Evolutionary conservation across 2,797 vertebrate genomes (phyloP), one percentile per base, ranked within the genome.

Genomic region (Cossypha dichroa): DNA sequence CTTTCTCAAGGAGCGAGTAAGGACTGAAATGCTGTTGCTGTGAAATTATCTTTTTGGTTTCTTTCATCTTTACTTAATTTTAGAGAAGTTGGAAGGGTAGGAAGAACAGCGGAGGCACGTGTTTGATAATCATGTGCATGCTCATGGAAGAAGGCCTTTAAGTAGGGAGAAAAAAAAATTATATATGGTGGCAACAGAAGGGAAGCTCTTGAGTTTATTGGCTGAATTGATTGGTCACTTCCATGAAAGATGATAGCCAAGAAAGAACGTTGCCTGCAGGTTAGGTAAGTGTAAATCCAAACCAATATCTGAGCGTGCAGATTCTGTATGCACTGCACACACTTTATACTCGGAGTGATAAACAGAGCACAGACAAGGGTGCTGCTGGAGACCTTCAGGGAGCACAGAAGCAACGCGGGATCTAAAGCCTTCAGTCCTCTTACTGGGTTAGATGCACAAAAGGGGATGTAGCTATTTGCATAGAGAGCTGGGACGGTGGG

Each of bases 241-340:
- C 66, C 40, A 46, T 0, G 2, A 66, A 72, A 19, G 25, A 21
- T 62, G 20, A 33, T 66, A 87, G 23, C 36, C 31, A 38, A 76
- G 43, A 52, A 69, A 55, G 23, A 55, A 11, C 2, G 0, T 48
- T 85, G 25, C 21, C 26, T 58, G 13, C 29, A 67, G 64, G n/a
- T 80, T 73, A 40, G 21, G 1, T 58, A 74, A 72, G 9, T 33
- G 25, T 79, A 69, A 88, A 67, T 69, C 36, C 56, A 48, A 34
- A 77, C 9, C 10, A 34, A 7, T 25, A 29, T 59, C 49, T 62
- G 60, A 66, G 15, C 45, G n/a, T 52, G 40, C 26, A 63, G 43
- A 23, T 69, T 82, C 31, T 36, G 22, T 51, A 8, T 56, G 36
- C 0, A 0, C 33, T 76, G 21, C 31, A 11, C 0, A 2, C 40